A percentile compares a stretch with the other conserved stretches of the same genome.
These are phyloP conservation scores for Hormaphis cornu DNA, from an alignment of 1,140 invertebrate genomes.

Conservation along the genomic window DNA sequence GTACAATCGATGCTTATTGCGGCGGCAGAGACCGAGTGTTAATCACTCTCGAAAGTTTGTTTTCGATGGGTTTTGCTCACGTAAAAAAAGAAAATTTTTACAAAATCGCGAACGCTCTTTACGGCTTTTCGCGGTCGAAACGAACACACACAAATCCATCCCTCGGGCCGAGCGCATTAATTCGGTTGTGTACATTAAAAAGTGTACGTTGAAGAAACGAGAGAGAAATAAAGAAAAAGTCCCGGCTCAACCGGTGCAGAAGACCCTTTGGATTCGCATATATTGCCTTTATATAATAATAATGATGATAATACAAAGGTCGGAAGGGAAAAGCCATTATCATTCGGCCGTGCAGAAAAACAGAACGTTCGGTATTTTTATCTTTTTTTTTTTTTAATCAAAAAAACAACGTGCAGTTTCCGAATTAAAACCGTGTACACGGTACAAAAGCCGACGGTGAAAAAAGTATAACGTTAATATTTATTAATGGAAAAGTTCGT, in stretches of 20 bases:
- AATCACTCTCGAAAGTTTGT: too few species aligned
- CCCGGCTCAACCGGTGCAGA: slow-evolving; percentile 30
- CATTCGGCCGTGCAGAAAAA: slow-evolving; percentile 32
- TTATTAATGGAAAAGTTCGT: slow-evolving; percentile 30
- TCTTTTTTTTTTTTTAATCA: slow-evolving; percentile 13
- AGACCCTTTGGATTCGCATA: slow-evolving; percentile 29
- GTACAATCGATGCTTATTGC: too few species aligned
- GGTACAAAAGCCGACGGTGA: background rate
- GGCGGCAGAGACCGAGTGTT: too few species aligned
- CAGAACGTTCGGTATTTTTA: slow-evolving; percentile 27
- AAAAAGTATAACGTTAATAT: slow-evolving; percentile 27
- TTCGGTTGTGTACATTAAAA: slow-evolving; percentile 29
- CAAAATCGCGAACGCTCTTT: background rate
- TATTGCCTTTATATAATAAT: slow-evolving; percentile 32
- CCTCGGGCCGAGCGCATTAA: slow-evolving; percentile 19
- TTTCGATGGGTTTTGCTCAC: too few species aligned
- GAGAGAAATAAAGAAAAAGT: slow-evolving; percentile 16
- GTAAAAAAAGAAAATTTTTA: too few species aligned
- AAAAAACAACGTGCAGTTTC: slow-evolving; percentile 26
- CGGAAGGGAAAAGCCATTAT: slow-evolving; percentile 31
- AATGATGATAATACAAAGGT: too few species aligned
- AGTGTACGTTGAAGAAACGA: too few species aligned
- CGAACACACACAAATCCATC: slow-evolving; percentile 11
- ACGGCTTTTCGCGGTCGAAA: background rate
- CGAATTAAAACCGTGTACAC: slow-evolving; percentile 27